Base-by-base conservation (phyloP, 2,797 vertebrate genomes). In the Sebastes trivittatus region DNA sequence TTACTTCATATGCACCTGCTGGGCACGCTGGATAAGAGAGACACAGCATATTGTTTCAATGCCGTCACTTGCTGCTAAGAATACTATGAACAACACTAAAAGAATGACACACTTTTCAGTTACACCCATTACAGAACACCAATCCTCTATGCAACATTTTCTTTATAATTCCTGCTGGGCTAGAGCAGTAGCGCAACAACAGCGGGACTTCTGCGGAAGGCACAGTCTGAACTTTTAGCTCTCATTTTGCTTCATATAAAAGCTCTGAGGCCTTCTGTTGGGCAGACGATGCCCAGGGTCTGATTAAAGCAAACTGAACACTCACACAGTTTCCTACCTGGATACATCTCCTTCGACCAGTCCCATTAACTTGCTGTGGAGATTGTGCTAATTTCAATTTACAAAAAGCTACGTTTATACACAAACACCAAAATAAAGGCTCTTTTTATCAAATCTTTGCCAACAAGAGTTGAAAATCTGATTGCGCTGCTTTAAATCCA, bases 271-370 rank as follows among this genome's bases (percentile, higher is more conserved):
- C 75, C 38, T 82, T 85, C 88, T 80, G 78, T 63, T 83, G 74
- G 79, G 79, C 85, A 89, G 73, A 89, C 8, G 2, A 64, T 87
- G 79, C 84, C 87, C 87, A 89, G 83, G 56, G 90, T 92, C 89
- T 61, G 71, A 83, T 61, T 59, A 55, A 72, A 81, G 52, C 14
- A 80, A 84, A 75, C 56, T 49, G 2, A 77, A 76, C 8, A 72
- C 69, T 74, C 27, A 25, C 2, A 55, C 38, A 54, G 11, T 72
- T 83, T 74, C 67, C 42, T 58, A 34, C 66, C 36, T 6, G 2
- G 27, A 77, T 29, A 46, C 16, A 46, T 46, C 16, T 46, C 42
- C 49, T 74, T 72, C 11, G 9, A 63, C 30, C 46, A 52, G 30
- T 77, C 49, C 11, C 20, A 77, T 68, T 16, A 11, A 69, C 29